Conservation (phyloP, 2,113 vertebrate species). For the Speoplatyrhinus poulsoni region DNA sequence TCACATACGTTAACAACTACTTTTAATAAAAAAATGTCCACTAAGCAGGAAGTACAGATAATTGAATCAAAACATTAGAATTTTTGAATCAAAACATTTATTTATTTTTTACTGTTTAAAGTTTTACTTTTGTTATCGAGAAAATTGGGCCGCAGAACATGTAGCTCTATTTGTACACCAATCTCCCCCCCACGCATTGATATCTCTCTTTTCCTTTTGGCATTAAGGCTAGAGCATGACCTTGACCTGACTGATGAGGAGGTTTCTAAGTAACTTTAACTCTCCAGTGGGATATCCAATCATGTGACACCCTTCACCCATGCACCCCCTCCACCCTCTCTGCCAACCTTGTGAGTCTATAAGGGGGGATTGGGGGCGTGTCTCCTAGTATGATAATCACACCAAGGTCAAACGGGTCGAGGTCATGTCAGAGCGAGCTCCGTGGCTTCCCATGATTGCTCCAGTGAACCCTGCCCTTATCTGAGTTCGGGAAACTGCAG, state of each 20-base stretch:
- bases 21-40: constrained; percentile 75
- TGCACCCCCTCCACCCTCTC: constrained; percentile 28
- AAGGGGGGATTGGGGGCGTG: constrained; percentile 33
- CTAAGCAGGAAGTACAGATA: constrained; percentile 69
- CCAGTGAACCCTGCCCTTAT: constrained; percentile 12
- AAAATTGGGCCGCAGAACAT: background rate
- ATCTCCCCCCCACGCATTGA: constrained; percentile 7
- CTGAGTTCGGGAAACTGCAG: constrained; percentile 18
- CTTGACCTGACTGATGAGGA: constrained; percentile 75
- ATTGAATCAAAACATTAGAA: constrained; percentile 47
- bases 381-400: constrained; percentile 53
- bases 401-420: constrained; percentile 53
- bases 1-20: constrained; percentile 60
- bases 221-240: constrained; percentile 63
- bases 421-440: constrained; percentile 40
- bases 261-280: constrained; percentile 71
- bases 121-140: too few species aligned
- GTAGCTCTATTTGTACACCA: background rate
- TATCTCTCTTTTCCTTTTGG: constrained; percentile 52
- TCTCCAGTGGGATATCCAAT: constrained; percentile 72
- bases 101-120: too few species aligned
- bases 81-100: constrained; percentile 38
- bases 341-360: constrained; percentile 21
- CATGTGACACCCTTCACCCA: constrained; percentile 72
- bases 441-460: background rate